Conservation (phyloP, 30 jellyfish, hydroid and myxozoan species). For the Turritopsis rubra region DNA sequence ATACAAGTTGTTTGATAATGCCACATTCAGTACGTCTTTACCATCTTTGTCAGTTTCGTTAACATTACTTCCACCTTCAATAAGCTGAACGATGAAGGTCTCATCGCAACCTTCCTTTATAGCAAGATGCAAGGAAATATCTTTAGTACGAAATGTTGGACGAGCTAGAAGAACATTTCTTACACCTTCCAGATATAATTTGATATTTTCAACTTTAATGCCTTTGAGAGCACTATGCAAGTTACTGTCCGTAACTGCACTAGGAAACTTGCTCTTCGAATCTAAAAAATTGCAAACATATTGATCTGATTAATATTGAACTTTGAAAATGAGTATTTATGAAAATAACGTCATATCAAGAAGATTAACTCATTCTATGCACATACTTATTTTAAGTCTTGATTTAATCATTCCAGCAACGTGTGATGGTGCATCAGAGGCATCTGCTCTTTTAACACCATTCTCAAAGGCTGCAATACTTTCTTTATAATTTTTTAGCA, state of each 20-base stretch:
- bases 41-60: neutral
- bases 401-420: neutral
- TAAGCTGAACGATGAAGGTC: neutral
- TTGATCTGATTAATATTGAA: too few relatives aligned
- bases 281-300: neutral
- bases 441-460: constrained; percentile 14
- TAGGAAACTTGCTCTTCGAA: neutral
- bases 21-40: neutral
- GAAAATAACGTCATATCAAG: too few relatives aligned
- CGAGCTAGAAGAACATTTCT: neutral
- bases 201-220: neutral
- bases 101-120: neutral
- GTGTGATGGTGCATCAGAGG: neutral
- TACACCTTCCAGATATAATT: neutral
- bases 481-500: constrained; percentile 3
- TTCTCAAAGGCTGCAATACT: constrained; percentile 14
- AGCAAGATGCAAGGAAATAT: neutral
- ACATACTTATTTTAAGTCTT: neutral
- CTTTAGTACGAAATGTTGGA: neutral
- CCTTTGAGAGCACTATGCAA: neutral
- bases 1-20: neutral
- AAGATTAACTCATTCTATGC: too few relatives aligned
- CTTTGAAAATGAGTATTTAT: too few relatives aligned
- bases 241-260: neutral
- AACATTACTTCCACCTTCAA: neutral